Base-by-base conservation (phyloP, 2,888 invertebrate genomes). In the Protodeltote pygarga region DNA sequence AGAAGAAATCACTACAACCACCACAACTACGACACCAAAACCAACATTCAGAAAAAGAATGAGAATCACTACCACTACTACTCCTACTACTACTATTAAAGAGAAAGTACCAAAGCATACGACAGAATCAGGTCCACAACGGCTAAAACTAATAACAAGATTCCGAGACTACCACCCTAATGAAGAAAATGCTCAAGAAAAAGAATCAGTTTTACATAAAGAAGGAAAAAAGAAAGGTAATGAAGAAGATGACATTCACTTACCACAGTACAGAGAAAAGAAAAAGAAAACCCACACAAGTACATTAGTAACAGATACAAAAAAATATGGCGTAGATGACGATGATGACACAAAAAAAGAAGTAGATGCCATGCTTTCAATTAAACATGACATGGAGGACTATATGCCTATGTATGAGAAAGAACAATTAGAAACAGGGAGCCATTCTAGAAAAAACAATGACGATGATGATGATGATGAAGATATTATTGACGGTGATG, bases 281-380 rank as follows among this genome's bases (percentile, higher is more conserved):
- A 87, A 89, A 65, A 90, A 81, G 33, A 91, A 90, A 60, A 77
- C 75, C 8, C 75, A 81, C 4, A 84, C 87, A 64, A 91, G 85
- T 15, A 92, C 92, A 2, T 66, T 89, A 45, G 87, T 92, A 1
- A 92, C 92, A 2, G 92, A 92, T 37, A 83, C 89, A 15, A 81
- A 89, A 53, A 80, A 75, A 9, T 92, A 92, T 55, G 89, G 87
- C 3, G 80, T 85, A 51, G 47, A 89, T 54, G 84, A 75, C 24
- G 76, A 82, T 16, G 82, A 84, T 35, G 82, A 89, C 44, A 77
- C 78, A 72, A 76, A 62, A 62, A 79, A 81, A 60, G 88, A 89
- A 75, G 79, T 91, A 3, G 91, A 92, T 70, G 79, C 79, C 10
- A 55, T 91, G 55, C 90, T 92, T 52, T 85, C 88, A 5, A 71